These are phyloP conservation scores for Laticauda laticaudata DNA, from an alignment of 2,113 vertebrate genomes.

Conservation along the genomic window DNA sequence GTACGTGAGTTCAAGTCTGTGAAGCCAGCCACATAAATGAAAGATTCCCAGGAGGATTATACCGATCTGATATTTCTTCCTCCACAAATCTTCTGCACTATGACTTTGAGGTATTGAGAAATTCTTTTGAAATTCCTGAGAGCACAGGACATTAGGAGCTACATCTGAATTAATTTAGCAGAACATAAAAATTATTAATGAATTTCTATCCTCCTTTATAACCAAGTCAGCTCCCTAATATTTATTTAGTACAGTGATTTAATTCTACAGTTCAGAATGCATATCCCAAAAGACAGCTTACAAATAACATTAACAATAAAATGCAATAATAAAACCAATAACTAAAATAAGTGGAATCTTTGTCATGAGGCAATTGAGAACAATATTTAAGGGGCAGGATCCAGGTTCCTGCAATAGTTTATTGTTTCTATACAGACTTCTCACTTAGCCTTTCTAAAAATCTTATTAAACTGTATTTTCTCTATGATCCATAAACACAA, in stretches of 20 bases:
- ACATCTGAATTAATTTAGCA: background rate
- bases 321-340: background rate
- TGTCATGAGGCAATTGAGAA: background rate
- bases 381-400: background rate
- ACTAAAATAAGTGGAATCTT: background rate
- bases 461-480: background rate
- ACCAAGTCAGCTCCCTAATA: background rate
- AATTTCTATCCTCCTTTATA: background rate
- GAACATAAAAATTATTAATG: background rate
- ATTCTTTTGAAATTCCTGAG: conserved; percentile 6
- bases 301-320: background rate
- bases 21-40: conserved; percentile 8
- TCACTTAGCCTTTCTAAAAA: background rate
- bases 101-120: conserved; percentile 10
- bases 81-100: background rate
- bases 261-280: background rate
- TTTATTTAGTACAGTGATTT: background rate
- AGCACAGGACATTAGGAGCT: background rate
- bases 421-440: background rate
- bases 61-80: background rate
- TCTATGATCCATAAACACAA: background rate
- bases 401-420: background rate
- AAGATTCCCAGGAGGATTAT: conserved; percentile 10
- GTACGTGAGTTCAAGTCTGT: background rate
- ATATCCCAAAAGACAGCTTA: background rate